Percentiles rank a stretch among this genome's conserved stretches.
Conservation (phyloP, 2,888 invertebrate species). For the Chaitophorus viminalis region DNA sequence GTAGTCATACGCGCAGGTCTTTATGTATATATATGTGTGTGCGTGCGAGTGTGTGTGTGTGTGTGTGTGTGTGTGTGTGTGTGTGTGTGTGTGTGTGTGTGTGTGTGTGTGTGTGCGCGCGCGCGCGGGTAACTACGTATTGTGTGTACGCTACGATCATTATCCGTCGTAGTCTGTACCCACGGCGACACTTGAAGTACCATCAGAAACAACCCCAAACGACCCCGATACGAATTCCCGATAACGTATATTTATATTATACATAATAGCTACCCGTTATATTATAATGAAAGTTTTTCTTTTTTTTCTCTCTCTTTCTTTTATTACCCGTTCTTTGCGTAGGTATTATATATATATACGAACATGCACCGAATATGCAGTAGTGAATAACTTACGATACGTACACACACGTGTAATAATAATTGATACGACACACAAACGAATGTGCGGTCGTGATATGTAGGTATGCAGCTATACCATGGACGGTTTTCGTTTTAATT, state of each 20-base stretch:
- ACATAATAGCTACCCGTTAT: background rate
- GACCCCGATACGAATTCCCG: background rate
- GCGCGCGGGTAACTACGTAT: too few relatives aligned
- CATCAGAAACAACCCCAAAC: constrained; percentile 17
- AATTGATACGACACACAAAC: background rate
- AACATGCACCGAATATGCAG: too few relatives aligned
- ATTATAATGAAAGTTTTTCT: background rate
- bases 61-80: background rate
- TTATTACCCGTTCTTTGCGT: too few relatives aligned
- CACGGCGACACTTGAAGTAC: background rate
- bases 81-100: background rate
- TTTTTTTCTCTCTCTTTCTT: background rate
- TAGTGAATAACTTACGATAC: background rate
- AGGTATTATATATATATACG: too few relatives aligned
- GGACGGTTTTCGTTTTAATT: background rate
- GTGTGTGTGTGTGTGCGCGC: background rate
- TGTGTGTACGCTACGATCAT: background rate
- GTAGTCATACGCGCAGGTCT: background rate
- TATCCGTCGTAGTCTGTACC: background rate
- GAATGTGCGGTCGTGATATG: background rate
- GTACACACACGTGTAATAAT: background rate
- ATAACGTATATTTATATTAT: constrained; percentile 9
- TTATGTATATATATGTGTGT: background rate
- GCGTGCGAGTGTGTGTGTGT: too few relatives aligned
- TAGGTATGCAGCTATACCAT: background rate